Evolutionary conservation across 2,888 invertebrate genomes (phyloP), one percentile per base, ranked within the genome.

Genomic region (Hydroisotoma schaefferi): DNA sequence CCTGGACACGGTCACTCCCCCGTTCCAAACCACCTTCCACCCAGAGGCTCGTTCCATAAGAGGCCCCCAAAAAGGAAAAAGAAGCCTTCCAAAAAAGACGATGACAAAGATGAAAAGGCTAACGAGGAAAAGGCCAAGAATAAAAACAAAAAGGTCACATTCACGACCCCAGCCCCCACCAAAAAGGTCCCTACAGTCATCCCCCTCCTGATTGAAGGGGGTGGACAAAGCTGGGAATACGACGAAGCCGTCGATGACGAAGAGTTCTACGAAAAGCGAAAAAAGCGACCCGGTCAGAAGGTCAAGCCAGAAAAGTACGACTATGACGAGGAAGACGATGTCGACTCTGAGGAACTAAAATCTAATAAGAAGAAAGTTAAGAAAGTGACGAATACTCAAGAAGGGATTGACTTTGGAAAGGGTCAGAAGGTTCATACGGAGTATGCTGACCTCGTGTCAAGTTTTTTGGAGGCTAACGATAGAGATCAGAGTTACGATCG

Each of bases 261-360:
- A 37, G 52, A 52, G n/a, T 52, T 52, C 18, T 52, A 37, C 37
- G 52, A 52, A 2, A 12, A 18, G 8, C 18, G 37, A 33, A 22
- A 25, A 2, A 37, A 37, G 6, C n/a, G n/a, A n/a, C 3, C 10
- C 3, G 28, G 20, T 18, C 2, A n/a, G 5, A 52, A 12, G 25
- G 28, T 23, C 4, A 48, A 33, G 46, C 56, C 48, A 10, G 44
- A 49, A 12, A 33, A 52, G 22, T 29, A 56, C 12, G 51, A 40
- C 27, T 37, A 49, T 2, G 57, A 61, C 6, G 61, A 61, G 20
- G 57, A 57, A 12, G 52, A 46, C 2, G 53, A 22, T 22, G 56
- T 56, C 23, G 29, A 38, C 8, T 8, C 47, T 6, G 15, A 15
- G 8, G 33, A 8, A 33, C 8, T 8, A 8, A 33, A 15, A 10